phyloP scores from a whole-genome alignment of 35 echinoderm and acorn worm genomes.

The Apostichopus californicus region DNA sequence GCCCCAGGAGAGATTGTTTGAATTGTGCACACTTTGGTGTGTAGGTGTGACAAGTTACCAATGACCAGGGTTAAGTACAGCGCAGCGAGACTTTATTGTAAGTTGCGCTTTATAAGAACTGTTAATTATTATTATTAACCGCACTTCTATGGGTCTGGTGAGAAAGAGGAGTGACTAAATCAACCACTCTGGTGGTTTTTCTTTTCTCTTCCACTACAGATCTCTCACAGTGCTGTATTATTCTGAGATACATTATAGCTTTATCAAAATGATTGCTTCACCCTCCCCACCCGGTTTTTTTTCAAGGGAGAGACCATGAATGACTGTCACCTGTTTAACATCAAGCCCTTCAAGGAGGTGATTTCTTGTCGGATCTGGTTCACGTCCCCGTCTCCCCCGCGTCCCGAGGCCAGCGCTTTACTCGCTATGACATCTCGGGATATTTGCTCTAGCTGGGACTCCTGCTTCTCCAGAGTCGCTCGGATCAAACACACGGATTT shows the following conservation, averaged over 20 bases:
- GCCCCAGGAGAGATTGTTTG: too few species aligned
- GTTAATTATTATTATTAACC: too few species aligned
- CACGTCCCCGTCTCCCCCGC: constrained; percentile 11
- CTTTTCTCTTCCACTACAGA: too few species aligned
- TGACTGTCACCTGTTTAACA: constrained; percentile 35
- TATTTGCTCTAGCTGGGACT: constrained; percentile 34
- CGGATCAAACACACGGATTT: constrained; percentile 41
- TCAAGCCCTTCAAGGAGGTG: constrained; percentile 37
- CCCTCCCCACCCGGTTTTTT: neutral
- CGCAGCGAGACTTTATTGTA: too few species aligned
- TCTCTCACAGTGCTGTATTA: too few species aligned
- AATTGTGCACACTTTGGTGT: too few species aligned
- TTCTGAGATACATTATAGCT: too few species aligned
- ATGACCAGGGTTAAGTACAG: too few species aligned
- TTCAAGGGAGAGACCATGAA: neutral
- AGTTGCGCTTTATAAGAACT: too few species aligned
- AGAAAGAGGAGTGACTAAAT: neutral
- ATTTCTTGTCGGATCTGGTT: constrained; percentile 42
- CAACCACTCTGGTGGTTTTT: neutral
- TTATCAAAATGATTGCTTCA: too few species aligned
- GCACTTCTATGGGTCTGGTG: neutral
- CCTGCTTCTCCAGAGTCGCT: constrained; percentile 31
- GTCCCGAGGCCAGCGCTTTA: constrained; percentile 18
- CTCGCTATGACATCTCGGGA: constrained; percentile 18
- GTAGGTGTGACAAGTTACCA: too few species aligned